Evolutionary conservation across 2,888 invertebrate genomes (phyloP).

Genomic region (Phyto melanocephala): DNA sequence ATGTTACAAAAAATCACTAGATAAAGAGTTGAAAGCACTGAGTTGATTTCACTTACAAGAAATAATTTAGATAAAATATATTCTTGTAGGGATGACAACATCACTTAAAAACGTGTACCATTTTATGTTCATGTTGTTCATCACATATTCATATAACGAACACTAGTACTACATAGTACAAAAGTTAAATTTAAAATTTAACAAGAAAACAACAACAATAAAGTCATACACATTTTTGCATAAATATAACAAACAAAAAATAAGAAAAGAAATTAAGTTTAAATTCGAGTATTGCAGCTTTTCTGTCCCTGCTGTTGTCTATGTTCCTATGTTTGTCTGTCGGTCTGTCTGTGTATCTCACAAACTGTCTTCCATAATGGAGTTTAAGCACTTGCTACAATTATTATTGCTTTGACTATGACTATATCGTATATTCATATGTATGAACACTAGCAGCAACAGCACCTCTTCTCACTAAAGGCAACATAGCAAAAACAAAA

Average conservation of each 20-base stretch:
- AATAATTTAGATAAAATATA: not conserved
- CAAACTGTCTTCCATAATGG: not conserved
- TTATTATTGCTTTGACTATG: conserved; percentile 34
- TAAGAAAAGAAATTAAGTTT: conserved; percentile 39
- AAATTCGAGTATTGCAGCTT: conserved; percentile 59
- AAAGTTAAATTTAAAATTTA: conserved; percentile 42
- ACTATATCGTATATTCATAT: not conserved
- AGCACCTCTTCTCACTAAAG: conserved; percentile 9
- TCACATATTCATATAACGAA: conserved; percentile 30
- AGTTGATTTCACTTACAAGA: not conserved
- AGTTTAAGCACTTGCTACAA: conserved; percentile 50
- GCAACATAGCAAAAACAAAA: not conserved
- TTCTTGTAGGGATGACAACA: not conserved
- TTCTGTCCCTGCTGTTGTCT: conserved; percentile 15
- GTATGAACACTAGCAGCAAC: not conserved
- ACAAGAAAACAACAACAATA: conserved; percentile 40
- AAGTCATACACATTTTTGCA: not conserved
- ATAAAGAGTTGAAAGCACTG: too few species aligned
- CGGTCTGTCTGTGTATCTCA: not conserved
- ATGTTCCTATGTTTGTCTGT: not conserved
- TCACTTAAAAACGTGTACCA: conserved; percentile 31
- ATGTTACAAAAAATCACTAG: too few species aligned
- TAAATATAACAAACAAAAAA: not conserved
- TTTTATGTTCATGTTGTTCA: conserved; percentile 30
- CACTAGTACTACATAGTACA: not conserved